These are phyloP conservation scores for Tridacna gigas DNA, from an alignment of 2,888 invertebrate genomes.

Conservation along the genomic window DNA sequence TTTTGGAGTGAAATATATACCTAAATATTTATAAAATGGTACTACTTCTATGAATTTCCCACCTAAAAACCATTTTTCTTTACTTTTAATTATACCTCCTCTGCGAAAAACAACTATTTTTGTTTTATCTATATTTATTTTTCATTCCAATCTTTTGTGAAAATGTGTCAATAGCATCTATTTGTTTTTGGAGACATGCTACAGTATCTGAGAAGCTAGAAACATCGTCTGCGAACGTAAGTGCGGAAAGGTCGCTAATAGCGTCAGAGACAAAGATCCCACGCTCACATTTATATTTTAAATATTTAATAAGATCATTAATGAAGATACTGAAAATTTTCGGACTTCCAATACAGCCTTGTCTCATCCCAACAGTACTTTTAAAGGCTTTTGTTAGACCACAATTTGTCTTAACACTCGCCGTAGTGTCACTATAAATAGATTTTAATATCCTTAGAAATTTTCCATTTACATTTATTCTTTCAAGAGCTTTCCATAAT, in stretches of 20 bases:
- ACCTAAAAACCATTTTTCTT: constrained; percentile 22
- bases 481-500: not conserved
- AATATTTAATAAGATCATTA: constrained; percentile 10
- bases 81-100: constrained; percentile 2
- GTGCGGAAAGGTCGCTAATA: not conserved
- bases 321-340: constrained; percentile 17
- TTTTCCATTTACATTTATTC: not conserved
- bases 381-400: not conserved
- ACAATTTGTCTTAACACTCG: not conserved
- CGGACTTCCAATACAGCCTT: constrained; percentile 7
- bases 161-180: not conserved
- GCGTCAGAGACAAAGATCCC: constrained; percentile 12
- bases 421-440: not conserved
- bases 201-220: constrained; percentile 12
- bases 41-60: constrained; percentile 13
- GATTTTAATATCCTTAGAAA: not conserved
- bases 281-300: constrained; percentile 4
- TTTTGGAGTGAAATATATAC: constrained; percentile 24
- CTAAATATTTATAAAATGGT: constrained; percentile 27
- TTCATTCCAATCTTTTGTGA: constrained; percentile 24
- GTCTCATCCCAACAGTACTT: constrained; percentile 9
- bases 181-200: constrained; percentile 6
- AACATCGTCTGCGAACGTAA: constrained; percentile 10
- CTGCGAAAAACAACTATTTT: not conserved
- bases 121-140: constrained; percentile 1